Base-by-base conservation (phyloP, 2,113 vertebrate genomes). In the Engraulis encrasicolus region DNA sequence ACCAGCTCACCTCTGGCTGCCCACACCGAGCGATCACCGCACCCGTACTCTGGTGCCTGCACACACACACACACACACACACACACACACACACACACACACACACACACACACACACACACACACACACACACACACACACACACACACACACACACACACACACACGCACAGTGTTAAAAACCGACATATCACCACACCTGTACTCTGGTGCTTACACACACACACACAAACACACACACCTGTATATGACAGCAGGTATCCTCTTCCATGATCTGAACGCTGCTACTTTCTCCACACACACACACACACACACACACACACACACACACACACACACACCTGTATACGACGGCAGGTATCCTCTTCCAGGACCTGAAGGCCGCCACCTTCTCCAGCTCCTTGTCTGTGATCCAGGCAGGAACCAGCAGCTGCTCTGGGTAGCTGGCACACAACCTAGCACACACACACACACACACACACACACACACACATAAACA, bases 291-390 rank as follows among this genome's bases (percentile, higher is more conserved):
- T 97, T 99, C 90, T 99, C 98, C 81, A 99, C 9, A 45, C 4
- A 78, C 12, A 83, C 14, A 78, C 66, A 54, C 11, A 78, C 71
- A 2, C 40, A 3, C 40, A 45, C 40, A 9, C 40, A 78, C 11
- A 78, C 14, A 78, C 27, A 34, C 11, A 27, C 52, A 79, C 52
- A 86, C 85, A 80, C 14, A 54, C 50, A 86, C 95, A 90, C 83
- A 99, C 98, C 98, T 97, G 90, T 98, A 99, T 89, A 99, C 95
- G 31, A 99, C 98, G 0, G 96, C 95, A 18, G 98, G 98, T 93
- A 99, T 97, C 87, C 98, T 97, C 87, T 99, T 99, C 98, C 97
- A 99, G 86, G 98, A 98, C 20, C 98, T 96, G 93, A 99, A 99
- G 86, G 96, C 95, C 0, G 97, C 96, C 89, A 99, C 98, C 1